Evolutionary conservation across 1,140 invertebrate species (phyloP).

Genomic region (Manduca sexta): DNA sequence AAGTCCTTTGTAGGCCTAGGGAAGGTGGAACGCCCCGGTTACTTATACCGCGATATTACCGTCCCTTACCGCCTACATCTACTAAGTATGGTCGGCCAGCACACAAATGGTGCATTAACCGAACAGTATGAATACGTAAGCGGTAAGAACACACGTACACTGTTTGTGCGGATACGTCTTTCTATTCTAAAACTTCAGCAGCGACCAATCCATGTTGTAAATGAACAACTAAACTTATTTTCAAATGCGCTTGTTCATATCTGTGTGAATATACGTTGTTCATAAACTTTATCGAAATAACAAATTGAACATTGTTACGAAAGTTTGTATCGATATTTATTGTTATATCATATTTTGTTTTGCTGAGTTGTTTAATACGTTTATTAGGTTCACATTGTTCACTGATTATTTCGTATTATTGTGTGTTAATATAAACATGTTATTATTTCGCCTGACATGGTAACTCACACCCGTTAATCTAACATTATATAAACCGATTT

Average conservation of each 20-base stretch:
- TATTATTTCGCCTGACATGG: too few relatives aligned
- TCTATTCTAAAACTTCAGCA: neutral
- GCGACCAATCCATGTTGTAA: neutral
- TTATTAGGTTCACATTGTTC: too few relatives aligned
- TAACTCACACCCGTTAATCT: too few relatives aligned
- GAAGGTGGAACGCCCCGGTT: neutral
- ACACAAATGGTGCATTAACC: neutral
- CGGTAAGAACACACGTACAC: too few relatives aligned
- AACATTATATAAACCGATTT: too few relatives aligned
- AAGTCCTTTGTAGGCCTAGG: slow-evolving; percentile 22
- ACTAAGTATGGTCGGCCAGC: slow-evolving; percentile 8
- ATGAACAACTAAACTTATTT: slow-evolving; percentile 9
- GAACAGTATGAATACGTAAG: too few relatives aligned
- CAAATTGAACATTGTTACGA: slow-evolving; percentile 11
- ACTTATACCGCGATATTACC: slow-evolving; percentile 3
- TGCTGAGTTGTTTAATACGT: too few relatives aligned
- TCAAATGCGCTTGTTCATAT: slow-evolving; percentile 11
- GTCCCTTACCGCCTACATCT: neutral
- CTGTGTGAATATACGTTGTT: slow-evolving; percentile 14
- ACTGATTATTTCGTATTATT: too few relatives aligned
- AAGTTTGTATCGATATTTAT: slow-evolving; percentile 22
- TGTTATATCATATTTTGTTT: slow-evolving; percentile 16
- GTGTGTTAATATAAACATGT: too few relatives aligned
- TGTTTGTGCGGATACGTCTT: neutral
- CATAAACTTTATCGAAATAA: slow-evolving; percentile 4